A percentile compares a stretch with the other conserved stretches of the same genome.
phyloP scores from a whole-genome alignment of 1,140 invertebrate species.

The Zophobas atratus region DNA sequence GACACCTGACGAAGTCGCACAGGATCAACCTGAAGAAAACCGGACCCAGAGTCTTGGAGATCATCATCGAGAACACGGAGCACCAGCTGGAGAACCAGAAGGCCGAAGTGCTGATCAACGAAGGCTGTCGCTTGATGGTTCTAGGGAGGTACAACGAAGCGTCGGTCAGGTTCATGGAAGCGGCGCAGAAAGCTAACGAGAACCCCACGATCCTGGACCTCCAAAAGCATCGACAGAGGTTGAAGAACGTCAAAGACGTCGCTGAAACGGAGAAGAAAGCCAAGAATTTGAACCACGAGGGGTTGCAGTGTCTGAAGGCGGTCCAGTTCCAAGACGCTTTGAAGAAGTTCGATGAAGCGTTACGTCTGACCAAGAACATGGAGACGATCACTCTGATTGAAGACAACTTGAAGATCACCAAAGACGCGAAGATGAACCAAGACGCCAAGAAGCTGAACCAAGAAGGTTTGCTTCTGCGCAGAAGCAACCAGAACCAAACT shows the following conservation, averaged over 20 bases:
- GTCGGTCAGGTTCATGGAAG: constrained; percentile 5
- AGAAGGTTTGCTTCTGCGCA: constrained; percentile 2
- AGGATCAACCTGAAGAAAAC: not conserved
- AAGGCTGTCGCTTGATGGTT: not conserved
- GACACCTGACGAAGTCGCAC: not conserved
- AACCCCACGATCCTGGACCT: not conserved
- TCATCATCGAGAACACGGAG: constrained; percentile 5
- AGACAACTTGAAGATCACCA: constrained; percentile 3
- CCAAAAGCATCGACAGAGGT: not conserved
- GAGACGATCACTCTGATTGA: constrained; percentile 9
- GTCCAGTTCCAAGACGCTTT: not conserved
- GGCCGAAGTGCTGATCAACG: not conserved
- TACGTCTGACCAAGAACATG: not conserved
- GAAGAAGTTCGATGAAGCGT: constrained; percentile 3
- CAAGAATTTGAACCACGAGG: constrained; percentile 3
- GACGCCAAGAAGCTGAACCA: constrained; percentile 25
- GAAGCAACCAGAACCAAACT: not conserved
- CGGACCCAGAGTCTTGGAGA: not conserved
- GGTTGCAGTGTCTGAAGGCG: constrained; percentile 3
- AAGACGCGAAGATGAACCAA: constrained; percentile 19
- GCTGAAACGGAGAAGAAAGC: constrained; percentile 4
- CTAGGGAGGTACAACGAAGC: constrained; percentile 10
- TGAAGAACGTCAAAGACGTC: not conserved
- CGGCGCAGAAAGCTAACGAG: constrained; percentile 11
- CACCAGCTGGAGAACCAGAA: not conserved